Base-by-base conservation (phyloP, 2,888 invertebrate species). In the Ctena decussata region DNA sequence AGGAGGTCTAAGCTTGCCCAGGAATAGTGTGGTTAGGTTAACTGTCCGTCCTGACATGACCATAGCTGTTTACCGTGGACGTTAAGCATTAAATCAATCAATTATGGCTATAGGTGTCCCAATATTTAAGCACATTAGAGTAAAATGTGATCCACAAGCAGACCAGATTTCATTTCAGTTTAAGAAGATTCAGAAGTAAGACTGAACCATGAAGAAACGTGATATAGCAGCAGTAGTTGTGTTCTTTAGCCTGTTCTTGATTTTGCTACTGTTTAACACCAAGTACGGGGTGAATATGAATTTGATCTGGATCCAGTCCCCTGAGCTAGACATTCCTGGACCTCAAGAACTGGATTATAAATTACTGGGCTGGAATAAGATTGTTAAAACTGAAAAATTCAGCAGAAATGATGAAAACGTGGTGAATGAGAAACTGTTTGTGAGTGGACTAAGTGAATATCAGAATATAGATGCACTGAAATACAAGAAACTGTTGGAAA, bases 271-370 rank as follows among this genome's bases (percentile, higher is more conserved):
- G 11, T 2, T 35, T 12, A 35, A 65, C 65, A 60, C 60, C 27
- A 60, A 60, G 21, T 65, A 35, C 30, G 49, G 49, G 24, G 73
- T 46, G 18, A 44, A 73, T 27, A 44, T 73, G 32, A 73, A 49
- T 27, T 0, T 73, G 1, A 73, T 73, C 15, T 73, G 73, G 73
- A 73, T 73, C 32, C 73, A 73, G 46, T 46, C 18, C 44, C 73
- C 73, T 8, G 73, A 73, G 35, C 49, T 73, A 3, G 73, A 30
- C 35, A 15, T 41, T 18, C 21, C 41, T 6, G 35, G 27, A 18
- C 49, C 30, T 32, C 44, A 46, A 32, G 49, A 73, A 35, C 32
- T 65, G 27, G 65, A 65, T 6, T 65, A 65, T 35, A 18, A 32
- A 65, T 35, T 65, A 3, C 30, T 60, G 15, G 60, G 60, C 27